These are phyloP conservation scores for Chiloscyllium plagiosum DNA, from an alignment of 2,113 vertebrate species.

Conservation along the genomic window DNA sequence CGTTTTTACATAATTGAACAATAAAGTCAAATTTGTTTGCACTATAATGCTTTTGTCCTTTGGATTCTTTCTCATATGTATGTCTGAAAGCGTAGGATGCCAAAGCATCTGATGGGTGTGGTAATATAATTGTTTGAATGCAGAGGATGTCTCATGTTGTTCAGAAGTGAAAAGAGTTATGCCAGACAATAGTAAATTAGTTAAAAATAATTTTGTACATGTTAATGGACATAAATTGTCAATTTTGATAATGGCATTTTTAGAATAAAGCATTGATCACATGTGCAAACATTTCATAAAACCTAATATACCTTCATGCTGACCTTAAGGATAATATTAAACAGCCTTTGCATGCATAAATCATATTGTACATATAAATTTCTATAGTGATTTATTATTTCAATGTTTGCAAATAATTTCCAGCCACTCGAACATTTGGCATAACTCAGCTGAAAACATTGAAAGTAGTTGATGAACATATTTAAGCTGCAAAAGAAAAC, in stretches of 20 bases:
- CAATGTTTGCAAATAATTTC: background rate
- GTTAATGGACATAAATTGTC: background rate
- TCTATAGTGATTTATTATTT: background rate
- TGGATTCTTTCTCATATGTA: background rate
- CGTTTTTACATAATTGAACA: background rate
- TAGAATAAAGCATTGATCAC: background rate
- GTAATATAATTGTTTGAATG: background rate
- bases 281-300: background rate
- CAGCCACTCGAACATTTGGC: background rate
- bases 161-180: background rate
- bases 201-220: background rate
- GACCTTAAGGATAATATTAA: background rate
- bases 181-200: background rate
- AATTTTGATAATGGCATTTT: slow-evolving; percentile 19
- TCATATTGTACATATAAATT: background rate
- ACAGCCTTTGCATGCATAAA: background rate
- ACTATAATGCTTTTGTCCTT: background rate
- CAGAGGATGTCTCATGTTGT: background rate
- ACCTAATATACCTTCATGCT: background rate
- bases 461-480: background rate
- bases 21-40: background rate
- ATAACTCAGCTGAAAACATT: background rate
- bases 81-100: background rate
- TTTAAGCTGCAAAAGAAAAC: background rate
- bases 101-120: background rate